Evolutionary conservation across 2,797 vertebrate genomes (phyloP).

Genomic region (Sebastes hopkinsi): DNA sequence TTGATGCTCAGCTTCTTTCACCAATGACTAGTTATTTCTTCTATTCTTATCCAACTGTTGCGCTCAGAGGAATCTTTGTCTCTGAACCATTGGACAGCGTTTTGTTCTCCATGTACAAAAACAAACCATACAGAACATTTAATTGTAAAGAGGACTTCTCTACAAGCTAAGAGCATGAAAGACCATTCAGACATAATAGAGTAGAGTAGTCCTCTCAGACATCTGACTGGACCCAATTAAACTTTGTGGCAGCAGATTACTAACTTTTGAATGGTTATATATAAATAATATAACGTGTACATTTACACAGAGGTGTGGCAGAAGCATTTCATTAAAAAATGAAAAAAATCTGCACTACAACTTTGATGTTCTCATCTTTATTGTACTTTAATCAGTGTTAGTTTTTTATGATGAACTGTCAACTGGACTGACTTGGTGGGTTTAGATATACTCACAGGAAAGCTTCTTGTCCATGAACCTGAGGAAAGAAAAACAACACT

Average conservation of each 20-base stretch:
- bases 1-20: neutral
- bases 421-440: neutral
- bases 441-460: slow-evolving; percentile 85
- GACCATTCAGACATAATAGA: too few species aligned
- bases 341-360: neutral
- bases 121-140: neutral
- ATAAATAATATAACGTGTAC: neutral
- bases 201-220: neutral
- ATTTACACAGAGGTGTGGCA: neutral
- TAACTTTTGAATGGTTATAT: neutral
- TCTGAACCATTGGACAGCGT: too few species aligned
- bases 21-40: neutral
- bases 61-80: neutral
- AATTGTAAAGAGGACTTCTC: neutral
- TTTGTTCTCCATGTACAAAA: too few species aligned
- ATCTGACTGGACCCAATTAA: neutral
- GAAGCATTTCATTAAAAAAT: neutral
- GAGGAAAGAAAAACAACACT: neutral
- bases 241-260: neutral
- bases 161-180: neutral
- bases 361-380: neutral
- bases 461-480: slow-evolving; percentile 99
- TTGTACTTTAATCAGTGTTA: neutral
- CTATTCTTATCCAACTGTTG: neutral
- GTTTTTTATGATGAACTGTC: neutral